phyloP scores from a whole-genome alignment of 2,797 vertebrate species.

The Takifugu ocellatus region DNA sequence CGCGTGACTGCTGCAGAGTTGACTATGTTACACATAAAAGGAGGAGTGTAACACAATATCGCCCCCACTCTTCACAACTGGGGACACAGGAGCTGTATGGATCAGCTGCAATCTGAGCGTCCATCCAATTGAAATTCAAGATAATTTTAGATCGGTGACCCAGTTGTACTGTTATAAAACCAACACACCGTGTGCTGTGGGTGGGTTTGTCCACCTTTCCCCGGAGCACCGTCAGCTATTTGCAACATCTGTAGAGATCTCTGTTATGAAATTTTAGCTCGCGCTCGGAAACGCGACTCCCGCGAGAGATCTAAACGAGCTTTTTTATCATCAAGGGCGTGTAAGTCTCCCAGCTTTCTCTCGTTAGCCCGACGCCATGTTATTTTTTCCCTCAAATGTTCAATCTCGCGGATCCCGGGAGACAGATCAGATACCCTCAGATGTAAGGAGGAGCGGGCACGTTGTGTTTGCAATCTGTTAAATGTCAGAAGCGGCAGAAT shows the following conservation, averaged over 20 bases:
- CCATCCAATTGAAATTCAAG: slow-evolving; percentile 7
- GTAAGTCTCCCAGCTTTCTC: slow-evolving; percentile 4
- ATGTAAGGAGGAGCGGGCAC: slow-evolving; percentile 1
- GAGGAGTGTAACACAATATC: no score
- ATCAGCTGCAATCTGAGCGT: slow-evolving; percentile 31
- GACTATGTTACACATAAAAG: no score
- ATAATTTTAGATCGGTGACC: slow-evolving; percentile 11
- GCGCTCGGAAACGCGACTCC: slow-evolving; percentile 14
- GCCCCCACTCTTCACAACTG: no score
- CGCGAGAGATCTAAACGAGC: slow-evolving; percentile 15
- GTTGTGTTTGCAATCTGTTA: no score
- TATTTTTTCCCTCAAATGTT: slow-evolving; percentile 1
- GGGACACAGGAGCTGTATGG: background rate
- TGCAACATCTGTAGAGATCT: slow-evolving; percentile 26
- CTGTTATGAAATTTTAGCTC: slow-evolving; percentile 8
- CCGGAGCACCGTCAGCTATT: slow-evolving; percentile 22
- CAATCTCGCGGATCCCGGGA: slow-evolving; percentile 1
- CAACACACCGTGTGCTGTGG: slow-evolving; percentile 7
- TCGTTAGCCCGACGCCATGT: background rate
- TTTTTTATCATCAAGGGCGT: slow-evolving; percentile 22
- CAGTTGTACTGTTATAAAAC: slow-evolving; percentile 16
- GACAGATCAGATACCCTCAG: slow-evolving; percentile 20
- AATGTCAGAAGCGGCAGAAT: no score
- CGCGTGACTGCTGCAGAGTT: no score
- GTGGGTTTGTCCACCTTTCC: slow-evolving; percentile 11